phyloP scores from a whole-genome alignment of 2,113 vertebrate genomes.

The Saiga tatarica region DNA sequence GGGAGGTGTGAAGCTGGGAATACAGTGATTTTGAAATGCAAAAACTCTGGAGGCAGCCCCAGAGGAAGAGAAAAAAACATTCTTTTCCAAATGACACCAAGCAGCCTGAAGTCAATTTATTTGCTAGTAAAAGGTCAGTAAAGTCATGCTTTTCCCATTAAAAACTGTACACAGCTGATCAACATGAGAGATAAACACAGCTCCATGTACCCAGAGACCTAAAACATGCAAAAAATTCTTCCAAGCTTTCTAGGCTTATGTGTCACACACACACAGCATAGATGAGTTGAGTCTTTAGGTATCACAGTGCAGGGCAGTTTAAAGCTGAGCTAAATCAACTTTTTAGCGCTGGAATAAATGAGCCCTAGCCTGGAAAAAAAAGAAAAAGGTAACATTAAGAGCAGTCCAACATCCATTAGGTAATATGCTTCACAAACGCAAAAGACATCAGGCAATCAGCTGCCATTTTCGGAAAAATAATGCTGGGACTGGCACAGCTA shows the following conservation, averaged over 20 bases:
- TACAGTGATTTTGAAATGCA: neutral
- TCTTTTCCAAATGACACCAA: slow-evolving; percentile 49
- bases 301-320: neutral
- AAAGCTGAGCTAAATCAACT: neutral
- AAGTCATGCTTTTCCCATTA: slow-evolving; percentile 69
- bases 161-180: slow-evolving; percentile 37
- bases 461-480: neutral
- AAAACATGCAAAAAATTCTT: neutral
- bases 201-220: neutral
- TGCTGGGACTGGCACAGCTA: neutral
- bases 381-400: neutral
- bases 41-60: slow-evolving; percentile 13
- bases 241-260: neutral
- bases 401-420: neutral
- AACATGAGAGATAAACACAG: neutral
- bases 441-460: neutral
- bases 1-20: slow-evolving; percentile 36
- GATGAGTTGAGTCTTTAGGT: neutral
- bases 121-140: slow-evolving; percentile 52
- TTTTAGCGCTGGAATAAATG: neutral
- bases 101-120: neutral
- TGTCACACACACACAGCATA: neutral
- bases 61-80: slow-evolving; percentile 47
- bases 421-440: neutral
- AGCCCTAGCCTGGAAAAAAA: neutral